phyloP scores from a whole-genome alignment of 1,140 invertebrate species.

The Tetraneura akinire region DNA sequence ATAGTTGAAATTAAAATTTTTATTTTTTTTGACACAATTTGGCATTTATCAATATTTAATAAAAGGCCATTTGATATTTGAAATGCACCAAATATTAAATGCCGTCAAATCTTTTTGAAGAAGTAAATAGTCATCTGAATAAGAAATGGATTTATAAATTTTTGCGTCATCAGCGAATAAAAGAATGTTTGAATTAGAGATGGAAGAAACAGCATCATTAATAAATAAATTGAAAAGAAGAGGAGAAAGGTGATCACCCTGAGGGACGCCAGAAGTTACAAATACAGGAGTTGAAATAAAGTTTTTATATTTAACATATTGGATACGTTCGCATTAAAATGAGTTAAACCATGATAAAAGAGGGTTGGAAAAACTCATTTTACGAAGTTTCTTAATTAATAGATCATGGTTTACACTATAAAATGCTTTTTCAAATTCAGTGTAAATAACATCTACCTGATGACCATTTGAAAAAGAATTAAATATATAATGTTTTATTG shows the following conservation, averaged over 20 bases:
- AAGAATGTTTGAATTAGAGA: not conserved
- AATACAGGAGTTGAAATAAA: not conserved
- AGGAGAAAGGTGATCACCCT: not conserved
- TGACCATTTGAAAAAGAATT: not conserved
- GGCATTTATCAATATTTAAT: conserved; percentile 2
- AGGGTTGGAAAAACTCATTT: not conserved
- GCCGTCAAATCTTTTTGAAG: not conserved
- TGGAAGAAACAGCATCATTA: conserved; percentile 6
- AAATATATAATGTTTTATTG: conserved; percentile 1
- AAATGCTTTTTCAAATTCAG: not conserved
- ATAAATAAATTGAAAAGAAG: conserved; percentile 2
- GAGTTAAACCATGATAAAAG: conserved; percentile 4
- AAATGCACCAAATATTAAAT: not conserved
- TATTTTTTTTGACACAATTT: conserved; percentile 4
- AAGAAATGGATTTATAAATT: not conserved
- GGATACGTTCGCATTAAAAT: not conserved
- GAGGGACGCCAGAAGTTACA: not conserved
- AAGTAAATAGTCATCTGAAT: not conserved
- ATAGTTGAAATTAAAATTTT: not conserved
- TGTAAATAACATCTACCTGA: not conserved
- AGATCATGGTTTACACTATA: not conserved
- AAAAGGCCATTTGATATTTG: not conserved
- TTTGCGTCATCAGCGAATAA: conserved; percentile 5
- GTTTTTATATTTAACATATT: conserved; percentile 2
- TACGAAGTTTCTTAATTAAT: not conserved